Evolutionary conservation across 2,797 vertebrate genomes (phyloP).

Genomic region (Carduelis carduelis): DNA sequence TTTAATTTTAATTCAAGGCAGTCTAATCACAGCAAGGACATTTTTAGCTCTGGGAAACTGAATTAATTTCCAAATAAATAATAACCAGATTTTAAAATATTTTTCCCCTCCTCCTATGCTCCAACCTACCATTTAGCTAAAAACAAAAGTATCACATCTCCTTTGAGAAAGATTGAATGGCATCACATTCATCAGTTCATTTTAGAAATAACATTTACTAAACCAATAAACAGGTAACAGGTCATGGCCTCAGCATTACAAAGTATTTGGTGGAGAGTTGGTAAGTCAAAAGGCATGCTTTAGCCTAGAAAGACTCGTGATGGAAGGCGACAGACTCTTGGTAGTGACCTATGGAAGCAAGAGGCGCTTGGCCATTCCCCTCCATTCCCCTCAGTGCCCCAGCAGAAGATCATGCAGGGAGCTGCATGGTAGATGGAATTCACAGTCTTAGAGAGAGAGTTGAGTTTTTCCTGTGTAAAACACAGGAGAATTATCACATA

Average conservation of each 20-base stretch:
- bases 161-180: neutral
- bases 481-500: neutral
- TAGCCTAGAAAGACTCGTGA: fast-evolving
- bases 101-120: neutral
- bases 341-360: fast-evolving
- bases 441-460: neutral
- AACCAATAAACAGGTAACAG: neutral
- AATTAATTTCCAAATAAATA: neutral
- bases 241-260: fast-evolving
- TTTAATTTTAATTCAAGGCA: neutral
- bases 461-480: fast-evolving
- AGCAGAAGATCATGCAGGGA: neutral
- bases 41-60: neutral
- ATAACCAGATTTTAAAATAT: neutral
- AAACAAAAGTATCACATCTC: neutral
- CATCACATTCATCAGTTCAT: neutral
- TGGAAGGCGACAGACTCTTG: fast-evolving
- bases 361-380: fast-evolving
- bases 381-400: fast-evolving
- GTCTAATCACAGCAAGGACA: neutral
- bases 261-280: neutral
- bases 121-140: fast-evolving
- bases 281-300: neutral
- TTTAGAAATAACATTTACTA: neutral
- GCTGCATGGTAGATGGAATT: neutral